phyloP scores from a whole-genome alignment of 1,140 invertebrate genomes.

The Penaeus japonicus region DNA sequence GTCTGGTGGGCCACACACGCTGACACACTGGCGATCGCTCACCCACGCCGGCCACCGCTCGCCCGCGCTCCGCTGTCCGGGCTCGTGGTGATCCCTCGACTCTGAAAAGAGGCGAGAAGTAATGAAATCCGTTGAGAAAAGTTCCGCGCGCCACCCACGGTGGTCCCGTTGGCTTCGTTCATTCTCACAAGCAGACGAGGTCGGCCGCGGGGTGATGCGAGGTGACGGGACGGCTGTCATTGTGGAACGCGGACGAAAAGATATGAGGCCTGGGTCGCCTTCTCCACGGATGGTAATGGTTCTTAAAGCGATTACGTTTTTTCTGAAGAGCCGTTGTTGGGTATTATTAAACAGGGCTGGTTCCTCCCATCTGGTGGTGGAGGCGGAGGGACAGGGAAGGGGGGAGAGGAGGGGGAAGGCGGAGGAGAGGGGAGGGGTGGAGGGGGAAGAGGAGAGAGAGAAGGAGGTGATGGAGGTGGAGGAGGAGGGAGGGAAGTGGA shows the following conservation, averaged over 20 bases:
- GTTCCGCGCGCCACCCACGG: constrained; percentile 19
- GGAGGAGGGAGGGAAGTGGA: too few species aligned
- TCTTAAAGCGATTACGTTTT: constrained; percentile 46
- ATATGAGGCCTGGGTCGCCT: not conserved
- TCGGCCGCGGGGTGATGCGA: not conserved
- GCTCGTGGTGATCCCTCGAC: not conserved
- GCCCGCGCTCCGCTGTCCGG: not conserved
- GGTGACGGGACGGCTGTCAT: not conserved
- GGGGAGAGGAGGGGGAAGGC: not conserved
- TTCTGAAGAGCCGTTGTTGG: constrained; percentile 38
- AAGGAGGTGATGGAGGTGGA: too few species aligned
- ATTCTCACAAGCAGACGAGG: not conserved
- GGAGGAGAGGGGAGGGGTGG: not conserved
- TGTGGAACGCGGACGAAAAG: not conserved
- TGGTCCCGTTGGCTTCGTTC: not conserved
- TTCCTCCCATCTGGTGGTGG: not conserved
- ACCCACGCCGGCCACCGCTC: not conserved
- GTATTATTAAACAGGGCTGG: constrained; percentile 35
- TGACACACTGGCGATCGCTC: not conserved
- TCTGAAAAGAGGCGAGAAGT: not conserved
- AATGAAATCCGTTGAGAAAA: not conserved
- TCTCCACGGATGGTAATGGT: constrained; percentile 19
- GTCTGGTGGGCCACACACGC: not conserved
- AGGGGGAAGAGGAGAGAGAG: not conserved
- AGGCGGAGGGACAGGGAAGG: not conserved